Percentiles rank a stretch among this genome's conserved stretches.
phyloP scores from a whole-genome alignment of 2,888 invertebrate species.

The Trilocha varians region DNA sequence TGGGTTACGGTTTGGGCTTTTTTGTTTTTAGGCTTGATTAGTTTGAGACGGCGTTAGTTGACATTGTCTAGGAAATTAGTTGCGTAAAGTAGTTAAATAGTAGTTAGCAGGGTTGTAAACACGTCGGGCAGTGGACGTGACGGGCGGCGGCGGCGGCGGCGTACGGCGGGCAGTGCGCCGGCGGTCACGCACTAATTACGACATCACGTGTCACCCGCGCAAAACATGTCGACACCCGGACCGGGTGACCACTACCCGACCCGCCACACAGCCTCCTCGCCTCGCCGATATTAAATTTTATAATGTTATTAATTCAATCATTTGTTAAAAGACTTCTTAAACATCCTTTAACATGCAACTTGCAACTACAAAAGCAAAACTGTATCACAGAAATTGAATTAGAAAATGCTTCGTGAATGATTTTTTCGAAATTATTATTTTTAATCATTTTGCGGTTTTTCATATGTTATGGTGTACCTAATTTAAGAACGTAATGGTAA shows the following conservation, averaged over 20 bases:
- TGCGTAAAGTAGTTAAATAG: neutral
- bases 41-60: neutral
- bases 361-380: too few relatives aligned
- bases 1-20: neutral
- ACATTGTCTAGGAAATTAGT: neutral
- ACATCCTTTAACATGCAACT: too few relatives aligned
- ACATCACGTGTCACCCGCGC: conserved; percentile 53
- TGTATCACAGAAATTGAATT: too few relatives aligned
- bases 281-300: too few relatives aligned
- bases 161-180: conserved; percentile 25
- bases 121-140: conserved; percentile 11
- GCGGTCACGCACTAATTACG: conserved; percentile 64
- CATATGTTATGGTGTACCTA: too few relatives aligned
- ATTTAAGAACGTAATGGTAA: too few relatives aligned
- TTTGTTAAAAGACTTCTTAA: too few relatives aligned
- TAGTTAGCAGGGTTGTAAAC: conserved; percentile 11
- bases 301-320: too few relatives aligned
- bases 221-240: conserved; percentile 47
- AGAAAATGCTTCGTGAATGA: too few relatives aligned
- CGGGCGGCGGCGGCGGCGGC: too few relatives aligned
- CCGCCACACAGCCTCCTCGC: conserved; percentile 7
- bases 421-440: too few relatives aligned
- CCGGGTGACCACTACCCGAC: conserved; percentile 17
- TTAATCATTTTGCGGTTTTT: too few relatives aligned
- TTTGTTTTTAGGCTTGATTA: neutral